These are phyloP conservation scores for Oconnorella tubifera DNA, from an alignment of 2,888 invertebrate genomes.

Conservation along the genomic window DNA sequence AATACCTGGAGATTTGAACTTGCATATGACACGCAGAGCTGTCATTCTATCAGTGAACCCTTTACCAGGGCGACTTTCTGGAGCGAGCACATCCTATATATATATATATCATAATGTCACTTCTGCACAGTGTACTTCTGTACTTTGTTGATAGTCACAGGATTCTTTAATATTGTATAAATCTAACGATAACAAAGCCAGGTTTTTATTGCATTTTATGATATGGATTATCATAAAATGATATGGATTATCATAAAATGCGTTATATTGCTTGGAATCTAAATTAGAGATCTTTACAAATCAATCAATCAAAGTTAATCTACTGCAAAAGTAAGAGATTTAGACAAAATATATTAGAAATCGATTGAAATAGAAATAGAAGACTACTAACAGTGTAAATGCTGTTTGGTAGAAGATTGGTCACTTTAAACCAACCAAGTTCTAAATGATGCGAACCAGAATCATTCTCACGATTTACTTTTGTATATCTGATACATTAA, in stretches of 20 bases:
- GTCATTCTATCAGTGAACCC: constrained; percentile 73
- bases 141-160: too few relatives aligned
- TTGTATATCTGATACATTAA: constrained; percentile 16
- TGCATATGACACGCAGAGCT: constrained; percentile 87
- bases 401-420: constrained; percentile 81
- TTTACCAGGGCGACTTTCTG: constrained; percentile 64
- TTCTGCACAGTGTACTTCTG: too few relatives aligned
- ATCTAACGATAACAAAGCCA: too few relatives aligned
- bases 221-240: too few relatives aligned
- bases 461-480: constrained; percentile 59
- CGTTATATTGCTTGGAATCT: too few relatives aligned
- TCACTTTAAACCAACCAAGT: constrained; percentile 90
- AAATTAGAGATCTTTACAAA: too few relatives aligned
- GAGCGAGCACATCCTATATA: constrained; percentile 69
- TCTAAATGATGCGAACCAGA: constrained; percentile 95
- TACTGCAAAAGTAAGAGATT: too few relatives aligned
- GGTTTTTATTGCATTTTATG: too few relatives aligned
- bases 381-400: constrained; percentile 15
- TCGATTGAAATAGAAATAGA: background rate
- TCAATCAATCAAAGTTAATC: too few relatives aligned
- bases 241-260: too few relatives aligned
- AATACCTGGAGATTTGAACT: constrained; percentile 63
- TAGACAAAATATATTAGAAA: background rate
- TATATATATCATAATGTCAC: too few relatives aligned
- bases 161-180: too few relatives aligned